A percentile compares a stretch with the other conserved stretches of the same genome.
Conservation (phyloP, 2,888 invertebrate genomes). For the Plagodis pulveraria region DNA sequence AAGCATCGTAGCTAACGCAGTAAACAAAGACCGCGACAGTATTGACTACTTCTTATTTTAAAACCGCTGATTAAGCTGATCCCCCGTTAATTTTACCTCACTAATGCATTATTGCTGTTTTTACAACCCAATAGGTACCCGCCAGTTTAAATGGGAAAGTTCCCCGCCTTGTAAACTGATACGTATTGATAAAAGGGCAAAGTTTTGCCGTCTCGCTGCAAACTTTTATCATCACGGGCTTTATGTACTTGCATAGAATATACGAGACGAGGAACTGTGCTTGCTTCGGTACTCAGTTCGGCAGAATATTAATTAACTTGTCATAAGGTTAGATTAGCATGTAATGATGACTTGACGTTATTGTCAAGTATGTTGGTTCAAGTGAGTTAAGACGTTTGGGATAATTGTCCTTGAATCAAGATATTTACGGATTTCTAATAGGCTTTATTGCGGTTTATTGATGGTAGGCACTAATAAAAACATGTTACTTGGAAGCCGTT, state of each 20-base stretch:
- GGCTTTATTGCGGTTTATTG: too few relatives aligned
- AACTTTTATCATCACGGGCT: constrained; percentile 23
- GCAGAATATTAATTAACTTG: constrained; percentile 27
- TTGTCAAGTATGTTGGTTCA: not conserved
- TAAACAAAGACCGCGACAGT: too few relatives aligned
- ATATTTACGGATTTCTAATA: too few relatives aligned
- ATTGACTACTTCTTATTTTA: too few relatives aligned
- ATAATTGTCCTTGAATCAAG: too few relatives aligned
- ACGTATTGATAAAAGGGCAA: constrained; percentile 31
- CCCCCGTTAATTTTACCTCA: not conserved
- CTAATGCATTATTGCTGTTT: not conserved
- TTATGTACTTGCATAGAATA: constrained; percentile 14
- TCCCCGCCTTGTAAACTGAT: not conserved
- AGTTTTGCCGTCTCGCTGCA: constrained; percentile 31
- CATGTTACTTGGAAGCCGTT: too few relatives aligned
- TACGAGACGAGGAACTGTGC: constrained; percentile 3
- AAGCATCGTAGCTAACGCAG: too few relatives aligned
- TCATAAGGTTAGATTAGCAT: constrained; percentile 14
- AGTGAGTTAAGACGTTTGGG: too few relatives aligned
- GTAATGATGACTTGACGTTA: constrained; percentile 11
- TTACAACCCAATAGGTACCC: constrained; percentile 4
- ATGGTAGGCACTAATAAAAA: too few relatives aligned
- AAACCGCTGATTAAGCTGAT: not conserved
- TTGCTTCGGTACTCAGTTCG: constrained; percentile 10
- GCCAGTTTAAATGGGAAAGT: constrained; percentile 4